Percentiles rank a stretch among this genome's conserved stretches.
Conservation (phyloP, 2,888 invertebrate genomes). For the Tryphoninae sp. region DNA sequence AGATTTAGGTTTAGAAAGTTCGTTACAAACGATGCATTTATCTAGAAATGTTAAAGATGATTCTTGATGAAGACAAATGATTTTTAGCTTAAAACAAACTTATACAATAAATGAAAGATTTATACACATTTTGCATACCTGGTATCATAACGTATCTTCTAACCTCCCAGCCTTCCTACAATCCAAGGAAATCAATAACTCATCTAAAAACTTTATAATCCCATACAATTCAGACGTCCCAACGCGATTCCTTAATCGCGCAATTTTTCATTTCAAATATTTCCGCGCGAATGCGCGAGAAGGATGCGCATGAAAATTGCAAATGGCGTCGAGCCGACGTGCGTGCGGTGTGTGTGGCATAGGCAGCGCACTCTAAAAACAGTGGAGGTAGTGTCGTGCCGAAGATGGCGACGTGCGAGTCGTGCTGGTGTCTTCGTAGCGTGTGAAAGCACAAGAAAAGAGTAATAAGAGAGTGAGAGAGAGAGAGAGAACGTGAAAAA, state of each 20-base stretch:
- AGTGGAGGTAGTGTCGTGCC: constrained; percentile 71
- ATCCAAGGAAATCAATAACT: not conserved
- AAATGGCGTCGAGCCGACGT: constrained; percentile 5
- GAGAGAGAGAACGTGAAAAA: not conserved
- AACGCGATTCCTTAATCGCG: not conserved
- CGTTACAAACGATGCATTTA: not conserved
- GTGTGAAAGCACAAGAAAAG: constrained; percentile 66
- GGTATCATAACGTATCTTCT: no score
- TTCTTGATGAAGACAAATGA: constrained; percentile 7
- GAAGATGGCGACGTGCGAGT: constrained; percentile 78
- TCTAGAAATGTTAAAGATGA: constrained; percentile 11
- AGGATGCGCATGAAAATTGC: constrained; percentile 1
- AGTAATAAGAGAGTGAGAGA: not conserved
- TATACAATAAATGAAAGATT: not conserved
- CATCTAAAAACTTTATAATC: not conserved
- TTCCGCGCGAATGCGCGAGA: constrained; percentile 1
- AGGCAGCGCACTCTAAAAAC: constrained; percentile 78
- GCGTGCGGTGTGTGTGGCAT: constrained; percentile 33
- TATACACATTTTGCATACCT: not conserved
- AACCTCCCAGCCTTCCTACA: no score
- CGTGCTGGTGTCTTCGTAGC: constrained; percentile 70
- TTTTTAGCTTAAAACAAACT: constrained; percentile 7
- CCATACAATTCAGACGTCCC: not conserved
- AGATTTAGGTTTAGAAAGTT: constrained; percentile 27
- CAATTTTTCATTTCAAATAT: constrained; percentile 16